Base-by-base conservation (phyloP, 2,113 vertebrate genomes). In the Lophotis ruficrista region DNA sequence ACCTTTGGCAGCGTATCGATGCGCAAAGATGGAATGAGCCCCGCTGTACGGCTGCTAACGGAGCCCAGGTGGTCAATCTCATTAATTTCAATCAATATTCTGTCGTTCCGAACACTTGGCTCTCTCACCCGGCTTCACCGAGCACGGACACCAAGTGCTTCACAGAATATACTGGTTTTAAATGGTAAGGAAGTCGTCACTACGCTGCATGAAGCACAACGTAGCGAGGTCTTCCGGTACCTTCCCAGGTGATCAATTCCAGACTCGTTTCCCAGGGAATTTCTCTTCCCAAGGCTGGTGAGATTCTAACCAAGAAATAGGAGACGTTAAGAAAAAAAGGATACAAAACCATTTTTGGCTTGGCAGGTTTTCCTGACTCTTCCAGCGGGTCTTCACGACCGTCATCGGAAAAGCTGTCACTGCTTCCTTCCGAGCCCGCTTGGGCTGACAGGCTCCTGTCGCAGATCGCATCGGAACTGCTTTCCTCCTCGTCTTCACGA, bases 271-370 rank as follows among this genome's bases (percentile, higher is more conserved):
- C 15, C 9, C 33, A 64, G 53, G 2, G 25, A 50, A 57, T n/a
- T 61, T 28, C 38, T 47, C 57, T 38, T 65, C 62, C 66, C 5
- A 45, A 87, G 50, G 45, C 53, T 51, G 33, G 17, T 6, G 18
- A 50, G 23, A 43, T 31, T 48, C n/a, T 62, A 61, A 77, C 7
- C 24, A 47, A 56, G 38, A 7, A 38, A 9, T 1, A 10, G 27
- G 21, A 33, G 7, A 6, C 41, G 41, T 43, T 43, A 43, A 43
- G 51, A 28, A 23, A 18, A 54, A 41, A 98, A 99, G 99, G 99
- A 99, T 99, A 99, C 99, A 94, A 66, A 41, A 95, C 71, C 22
- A 78, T 6, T 53, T 51, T 77, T 3, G 82, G 56, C 51, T 84
- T 84, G 48, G 33, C 28, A 43, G 97, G 83, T 13, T 83, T 62